Percentiles rank a stretch among this genome's conserved stretches.
Conservation (phyloP, 2,888 invertebrate genomes). For the Drosophila sordidula region DNA sequence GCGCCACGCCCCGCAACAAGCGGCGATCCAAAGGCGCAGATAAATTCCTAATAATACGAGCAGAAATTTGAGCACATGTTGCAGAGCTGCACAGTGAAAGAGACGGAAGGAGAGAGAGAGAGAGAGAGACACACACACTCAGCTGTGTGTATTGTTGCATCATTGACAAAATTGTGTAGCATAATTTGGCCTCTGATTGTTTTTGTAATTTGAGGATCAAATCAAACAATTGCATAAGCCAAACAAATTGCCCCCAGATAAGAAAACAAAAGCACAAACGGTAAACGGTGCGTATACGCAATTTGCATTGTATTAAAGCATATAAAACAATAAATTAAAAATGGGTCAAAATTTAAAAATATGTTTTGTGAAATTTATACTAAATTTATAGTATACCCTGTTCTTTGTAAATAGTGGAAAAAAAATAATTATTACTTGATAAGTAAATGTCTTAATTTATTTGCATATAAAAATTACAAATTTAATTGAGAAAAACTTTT, state of each 20-base stretch:
- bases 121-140: background rate
- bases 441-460: too few relatives aligned
- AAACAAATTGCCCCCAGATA: constrained; percentile 20
- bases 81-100: background rate
- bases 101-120: background rate
- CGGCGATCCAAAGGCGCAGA: constrained; percentile 38
- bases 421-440: too few relatives aligned
- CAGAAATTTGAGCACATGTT: constrained; percentile 21
- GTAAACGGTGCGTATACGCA: constrained; percentile 13
- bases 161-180: constrained; percentile 37
- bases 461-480: too few relatives aligned
- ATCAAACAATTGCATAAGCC: constrained; percentile 43
- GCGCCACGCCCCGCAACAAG: constrained; percentile 47
- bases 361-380: too few relatives aligned
- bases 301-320: background rate
- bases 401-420: too few relatives aligned
- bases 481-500: too few relatives aligned
- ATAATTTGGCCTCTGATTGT: constrained; percentile 37
- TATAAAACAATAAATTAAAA: background rate
- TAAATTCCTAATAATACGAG: constrained; percentile 37
- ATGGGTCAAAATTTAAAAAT: too few relatives aligned
- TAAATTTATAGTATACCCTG: too few relatives aligned
- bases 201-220: constrained; percentile 34
- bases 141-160: constrained; percentile 35
- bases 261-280: background rate